Percentiles rank a stretch among this genome's conserved stretches.
Evolutionary conservation across 2,888 invertebrate genomes (phyloP).

Genomic region (Iselma pallidipennis): DNA sequence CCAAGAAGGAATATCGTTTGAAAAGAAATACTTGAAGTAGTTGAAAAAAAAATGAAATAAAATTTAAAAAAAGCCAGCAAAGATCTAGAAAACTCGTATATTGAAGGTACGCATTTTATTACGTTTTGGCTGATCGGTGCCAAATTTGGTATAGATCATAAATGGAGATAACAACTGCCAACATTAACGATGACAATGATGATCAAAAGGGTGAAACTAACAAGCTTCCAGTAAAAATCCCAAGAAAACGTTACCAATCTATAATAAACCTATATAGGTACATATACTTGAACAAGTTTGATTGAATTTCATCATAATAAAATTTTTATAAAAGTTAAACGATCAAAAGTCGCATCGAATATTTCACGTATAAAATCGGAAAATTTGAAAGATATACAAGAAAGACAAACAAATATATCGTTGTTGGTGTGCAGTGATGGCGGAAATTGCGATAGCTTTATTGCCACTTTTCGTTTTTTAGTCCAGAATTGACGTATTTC

Average conservation of each 20-base stretch:
- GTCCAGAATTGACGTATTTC: too few relatives aligned
- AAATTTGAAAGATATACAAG: too few relatives aligned
- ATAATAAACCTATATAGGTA: background rate
- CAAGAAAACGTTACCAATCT: background rate
- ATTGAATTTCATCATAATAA: too few relatives aligned
- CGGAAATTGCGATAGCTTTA: too few relatives aligned
- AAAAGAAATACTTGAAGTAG: background rate
- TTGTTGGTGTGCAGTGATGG: too few relatives aligned
- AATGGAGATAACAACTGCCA: constrained; percentile 27
- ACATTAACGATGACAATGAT: constrained; percentile 9
- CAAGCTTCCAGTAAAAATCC: background rate
- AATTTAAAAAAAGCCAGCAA: background rate
- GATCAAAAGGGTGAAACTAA: background rate
- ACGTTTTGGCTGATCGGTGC: constrained; percentile 31
- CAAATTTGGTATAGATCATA: constrained; percentile 29
- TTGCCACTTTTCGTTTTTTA: too few relatives aligned
- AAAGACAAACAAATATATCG: too few relatives aligned
- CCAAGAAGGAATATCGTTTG: background rate
- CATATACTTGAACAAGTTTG: too few relatives aligned
- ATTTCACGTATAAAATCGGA: too few relatives aligned
- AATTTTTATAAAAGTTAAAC: too few relatives aligned
- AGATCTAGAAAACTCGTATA: constrained; percentile 9
- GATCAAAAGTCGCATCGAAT: too few relatives aligned
- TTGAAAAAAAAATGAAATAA: background rate
- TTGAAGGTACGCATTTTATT: constrained; percentile 12